Conservation (phyloP, 2,797 vertebrate species). For the Crypturellus tataupa region DNA sequence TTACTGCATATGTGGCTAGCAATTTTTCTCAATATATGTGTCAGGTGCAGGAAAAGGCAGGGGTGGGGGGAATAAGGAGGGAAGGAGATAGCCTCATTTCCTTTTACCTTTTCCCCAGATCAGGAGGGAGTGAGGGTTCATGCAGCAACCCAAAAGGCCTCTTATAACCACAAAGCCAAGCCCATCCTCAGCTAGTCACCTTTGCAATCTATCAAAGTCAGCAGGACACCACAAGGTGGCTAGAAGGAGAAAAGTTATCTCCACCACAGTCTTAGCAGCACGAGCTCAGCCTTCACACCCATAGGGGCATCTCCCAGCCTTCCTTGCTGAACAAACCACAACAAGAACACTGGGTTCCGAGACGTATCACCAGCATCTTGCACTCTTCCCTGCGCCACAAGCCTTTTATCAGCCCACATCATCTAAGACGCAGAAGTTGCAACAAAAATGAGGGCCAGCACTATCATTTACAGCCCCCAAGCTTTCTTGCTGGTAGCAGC, state of each 20-base stretch:
- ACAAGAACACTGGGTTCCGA: neutral
- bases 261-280: neutral
- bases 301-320: neutral
- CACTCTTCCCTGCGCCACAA: neutral
- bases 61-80: neutral
- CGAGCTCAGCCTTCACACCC: neutral
- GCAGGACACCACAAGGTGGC: neutral
- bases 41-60: neutral
- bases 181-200: neutral
- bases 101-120: neutral
- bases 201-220: neutral
- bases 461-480: neutral
- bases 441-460: neutral
- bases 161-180: neutral
- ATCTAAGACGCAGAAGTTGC: neutral
- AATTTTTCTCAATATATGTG: constrained; percentile 28
- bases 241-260: neutral
- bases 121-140: neutral
- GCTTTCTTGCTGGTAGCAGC: neutral
- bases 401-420: neutral
- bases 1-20: neutral
- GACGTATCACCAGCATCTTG: neutral
- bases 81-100: neutral
- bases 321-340: neutral
- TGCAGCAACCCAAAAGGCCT: neutral